A percentile compares a stretch with the other conserved stretches of the same genome.
phyloP scores from a whole-genome alignment of 2,113 vertebrate species.

The Sciurus niger region DNA sequence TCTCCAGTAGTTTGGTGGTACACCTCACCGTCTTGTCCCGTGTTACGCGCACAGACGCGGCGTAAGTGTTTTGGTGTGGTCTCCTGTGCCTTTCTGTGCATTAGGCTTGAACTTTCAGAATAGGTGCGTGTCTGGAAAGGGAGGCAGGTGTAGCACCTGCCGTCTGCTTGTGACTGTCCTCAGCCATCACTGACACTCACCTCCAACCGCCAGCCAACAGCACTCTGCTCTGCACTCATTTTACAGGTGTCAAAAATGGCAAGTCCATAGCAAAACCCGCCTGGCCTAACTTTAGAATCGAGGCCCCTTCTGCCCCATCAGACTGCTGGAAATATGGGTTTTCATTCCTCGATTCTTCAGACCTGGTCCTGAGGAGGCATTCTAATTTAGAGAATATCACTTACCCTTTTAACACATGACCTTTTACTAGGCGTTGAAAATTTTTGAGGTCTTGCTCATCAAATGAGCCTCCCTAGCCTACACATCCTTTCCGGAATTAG shows the following conservation, averaged over 20 bases:
- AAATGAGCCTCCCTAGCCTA: neutral
- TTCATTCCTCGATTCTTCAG: neutral
- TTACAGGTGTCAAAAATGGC: neutral
- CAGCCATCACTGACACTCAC: fast-evolving
- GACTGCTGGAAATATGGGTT: fast-evolving
- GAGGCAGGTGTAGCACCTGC: neutral
- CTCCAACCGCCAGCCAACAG: neutral
- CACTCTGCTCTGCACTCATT: fast-evolving
- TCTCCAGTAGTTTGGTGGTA: fast-evolving
- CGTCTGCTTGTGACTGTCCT: neutral
- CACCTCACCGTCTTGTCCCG: neutral
- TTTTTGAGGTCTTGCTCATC: neutral
- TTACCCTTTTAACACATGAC: neutral
- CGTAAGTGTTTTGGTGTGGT: too few relatives aligned
- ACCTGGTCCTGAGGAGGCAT: neutral
- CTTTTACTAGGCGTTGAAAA: neutral
- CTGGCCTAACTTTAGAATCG: neutral
- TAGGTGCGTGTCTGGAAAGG: neutral
- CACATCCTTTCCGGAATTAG: neutral
- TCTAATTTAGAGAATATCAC: neutral
- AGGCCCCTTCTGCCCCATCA: neutral
- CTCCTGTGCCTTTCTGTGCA: fast-evolving
- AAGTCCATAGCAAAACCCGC: neutral
- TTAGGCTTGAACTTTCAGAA: neutral
- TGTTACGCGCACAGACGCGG: fast-evolving